Percentiles rank a stretch among this genome's conserved stretches.
These are phyloP conservation scores for Pectinophora gossypiella DNA, from an alignment of 1,140 invertebrate genomes.

Conservation along the genomic window DNA sequence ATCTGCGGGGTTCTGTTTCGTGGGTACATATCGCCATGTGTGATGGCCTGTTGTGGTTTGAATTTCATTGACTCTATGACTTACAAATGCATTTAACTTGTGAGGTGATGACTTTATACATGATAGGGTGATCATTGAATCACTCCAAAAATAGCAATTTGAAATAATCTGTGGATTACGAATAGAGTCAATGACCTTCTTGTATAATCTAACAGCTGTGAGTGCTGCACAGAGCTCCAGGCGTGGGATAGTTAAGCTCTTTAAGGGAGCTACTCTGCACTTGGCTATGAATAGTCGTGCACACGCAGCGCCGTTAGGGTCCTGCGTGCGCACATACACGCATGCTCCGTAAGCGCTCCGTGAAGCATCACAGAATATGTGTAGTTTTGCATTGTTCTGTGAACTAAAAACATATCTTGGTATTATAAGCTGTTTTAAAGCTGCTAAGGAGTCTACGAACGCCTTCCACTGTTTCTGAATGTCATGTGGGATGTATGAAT, in stretches of 20 bases:
- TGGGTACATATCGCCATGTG: too few species aligned
- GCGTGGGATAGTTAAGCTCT: slow-evolving; percentile 18
- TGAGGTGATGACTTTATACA: too few species aligned
- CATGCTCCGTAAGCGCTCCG: slow-evolving; percentile 27
- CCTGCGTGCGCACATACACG: slow-evolving; percentile 24
- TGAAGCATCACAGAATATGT: slow-evolving; percentile 34
- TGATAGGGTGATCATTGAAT: slow-evolving; percentile 5
- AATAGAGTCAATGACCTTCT: not conserved
- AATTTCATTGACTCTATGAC: too few species aligned
- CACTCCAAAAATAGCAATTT: not conserved
- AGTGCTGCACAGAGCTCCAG: not conserved
- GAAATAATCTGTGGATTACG: not conserved
- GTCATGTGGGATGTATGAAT: slow-evolving; percentile 16
- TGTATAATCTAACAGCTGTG: not conserved
- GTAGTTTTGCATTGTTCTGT: slow-evolving; percentile 17
- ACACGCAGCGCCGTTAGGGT: slow-evolving; percentile 7
- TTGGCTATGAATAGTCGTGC: slow-evolving; percentile 40
- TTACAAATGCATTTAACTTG: too few species aligned
- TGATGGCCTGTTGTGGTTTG: too few species aligned
- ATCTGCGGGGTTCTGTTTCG: too few species aligned
- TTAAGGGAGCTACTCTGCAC: slow-evolving; percentile 47
- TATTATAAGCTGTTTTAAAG: not conserved
- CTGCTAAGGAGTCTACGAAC: not conserved
- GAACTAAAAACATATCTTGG: not conserved
- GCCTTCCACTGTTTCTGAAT: not conserved